phyloP scores from a whole-genome alignment of 2,888 invertebrate species.

The Apotomis capreana region DNA sequence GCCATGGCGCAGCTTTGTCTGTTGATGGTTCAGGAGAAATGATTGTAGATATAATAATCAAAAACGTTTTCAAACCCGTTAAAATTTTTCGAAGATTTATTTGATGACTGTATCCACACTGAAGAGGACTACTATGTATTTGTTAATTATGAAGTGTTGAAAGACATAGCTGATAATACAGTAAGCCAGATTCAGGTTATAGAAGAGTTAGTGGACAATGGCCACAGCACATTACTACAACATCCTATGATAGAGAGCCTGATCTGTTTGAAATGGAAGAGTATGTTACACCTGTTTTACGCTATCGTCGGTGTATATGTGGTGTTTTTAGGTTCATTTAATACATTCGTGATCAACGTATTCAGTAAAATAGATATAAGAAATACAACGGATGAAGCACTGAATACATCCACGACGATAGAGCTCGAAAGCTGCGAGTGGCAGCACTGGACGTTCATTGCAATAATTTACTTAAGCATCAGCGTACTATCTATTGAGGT shows the following conservation, averaged over 20 bases:
- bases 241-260: slow-evolving; percentile 25
- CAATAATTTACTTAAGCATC: background rate
- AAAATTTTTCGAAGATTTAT: slow-evolving; percentile 2
- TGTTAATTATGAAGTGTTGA: slow-evolving; percentile 4
- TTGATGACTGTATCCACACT: slow-evolving; percentile 7
- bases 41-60: background rate
- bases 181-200: slow-evolving; percentile 11
- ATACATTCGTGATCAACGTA: background rate
- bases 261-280: slow-evolving; percentile 14
- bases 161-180: background rate
- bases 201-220: slow-evolving; percentile 2
- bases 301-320: background rate
- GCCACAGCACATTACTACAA: background rate
- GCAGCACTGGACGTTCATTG: background rate
- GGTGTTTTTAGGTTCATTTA: slow-evolving; percentile 3
- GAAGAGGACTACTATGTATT: background rate
- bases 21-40: background rate
- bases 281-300: background rate
- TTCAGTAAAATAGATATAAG: background rate
- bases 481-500: background rate
- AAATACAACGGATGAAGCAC: background rate
- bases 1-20: background rate
- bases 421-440: background rate
- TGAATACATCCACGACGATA: too few relatives aligned
- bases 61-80: background rate